Base-by-base conservation (phyloP, 2,113 vertebrate species). In the Pao palembangensis region DNA sequence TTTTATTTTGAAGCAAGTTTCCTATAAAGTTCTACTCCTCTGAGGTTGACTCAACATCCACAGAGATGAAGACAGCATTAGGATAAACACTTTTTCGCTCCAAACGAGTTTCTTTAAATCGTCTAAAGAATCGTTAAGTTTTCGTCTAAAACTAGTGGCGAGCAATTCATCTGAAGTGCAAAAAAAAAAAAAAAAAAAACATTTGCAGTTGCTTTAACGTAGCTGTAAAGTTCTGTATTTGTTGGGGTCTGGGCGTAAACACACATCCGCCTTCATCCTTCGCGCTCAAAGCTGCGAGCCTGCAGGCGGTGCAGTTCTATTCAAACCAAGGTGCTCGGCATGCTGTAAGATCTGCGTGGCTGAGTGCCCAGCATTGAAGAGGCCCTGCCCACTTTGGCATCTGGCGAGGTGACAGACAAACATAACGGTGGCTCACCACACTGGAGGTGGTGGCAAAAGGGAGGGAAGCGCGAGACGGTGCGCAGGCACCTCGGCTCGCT, bases 331-430 rank as follows among this genome's bases (percentile, higher is more conserved):
- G 57, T 54, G 61, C 75, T 81, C 64, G 42, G 53, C 56, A 69
- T 53, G 65, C 69, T 68, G 61, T 74, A 64, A 62, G 70, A 73
- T 82, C 65, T 77, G 57, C 19, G 38, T 76, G 71, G 71, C 64
- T 31, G 21, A 10, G 58, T 65, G 66, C 64, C 69, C 56, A 64
- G 61, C 58, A 19, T 58, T 51, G 63, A 43, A 8, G 65, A 69
- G 62, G n/a, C 42, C 63, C 60, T 43, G 2, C 67, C 15, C 47
- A 63, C 58, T 28, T 8, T 20, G 18, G 68, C 69, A 78, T 83
- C 73, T 78, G 69, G 73, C 61, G 58, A 73, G 76, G 80, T 80
- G 82, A 81, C 76, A 78, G 71, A 78, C 67, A 69, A 72, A 43
- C 17, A 28, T 61, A 66, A 58, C 31, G 19, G 63, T 17, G 0